These are phyloP conservation scores for Oxygymnocypris stewartii DNA, from an alignment of 2,113 vertebrate species.

Conservation along the genomic window DNA sequence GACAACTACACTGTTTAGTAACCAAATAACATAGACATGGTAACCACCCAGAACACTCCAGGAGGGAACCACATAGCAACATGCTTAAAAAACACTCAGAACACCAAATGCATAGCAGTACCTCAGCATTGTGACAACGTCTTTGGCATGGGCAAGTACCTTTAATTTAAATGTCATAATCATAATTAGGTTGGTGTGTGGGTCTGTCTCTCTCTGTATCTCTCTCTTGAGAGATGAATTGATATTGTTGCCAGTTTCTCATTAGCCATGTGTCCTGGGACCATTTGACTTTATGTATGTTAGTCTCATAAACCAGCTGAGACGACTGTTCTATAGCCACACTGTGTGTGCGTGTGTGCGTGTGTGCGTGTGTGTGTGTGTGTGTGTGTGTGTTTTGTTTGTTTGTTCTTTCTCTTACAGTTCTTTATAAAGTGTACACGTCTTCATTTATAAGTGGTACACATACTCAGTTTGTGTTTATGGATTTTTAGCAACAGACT, in stretches of 20 bases:
- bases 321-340: neutral
- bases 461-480: conserved; percentile 21
- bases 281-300: conserved; percentile 20
- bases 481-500: conserved; percentile 44
- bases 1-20: neutral
- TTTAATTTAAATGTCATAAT: conserved; percentile 30
- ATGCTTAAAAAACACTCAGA: neutral
- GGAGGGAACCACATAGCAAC: too few species aligned
- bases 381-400: too few species aligned
- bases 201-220: conserved; percentile 49
- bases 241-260: conserved; percentile 64
- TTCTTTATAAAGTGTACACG: neutral
- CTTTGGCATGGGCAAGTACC: neutral
- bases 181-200: conserved; percentile 16
- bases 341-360: neutral
- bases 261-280: conserved; percentile 62
- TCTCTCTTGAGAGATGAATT: conserved; percentile 43
- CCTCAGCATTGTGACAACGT: neutral
- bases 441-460: conserved; percentile 19
- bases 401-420: neutral
- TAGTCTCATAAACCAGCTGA: neutral
- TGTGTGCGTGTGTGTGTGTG: neutral
- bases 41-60: neutral
- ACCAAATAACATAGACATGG: neutral
- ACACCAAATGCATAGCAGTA: neutral